Evolutionary conservation across 1,140 invertebrate genomes (phyloP).

Genomic region (Drosophila persimilis): DNA sequence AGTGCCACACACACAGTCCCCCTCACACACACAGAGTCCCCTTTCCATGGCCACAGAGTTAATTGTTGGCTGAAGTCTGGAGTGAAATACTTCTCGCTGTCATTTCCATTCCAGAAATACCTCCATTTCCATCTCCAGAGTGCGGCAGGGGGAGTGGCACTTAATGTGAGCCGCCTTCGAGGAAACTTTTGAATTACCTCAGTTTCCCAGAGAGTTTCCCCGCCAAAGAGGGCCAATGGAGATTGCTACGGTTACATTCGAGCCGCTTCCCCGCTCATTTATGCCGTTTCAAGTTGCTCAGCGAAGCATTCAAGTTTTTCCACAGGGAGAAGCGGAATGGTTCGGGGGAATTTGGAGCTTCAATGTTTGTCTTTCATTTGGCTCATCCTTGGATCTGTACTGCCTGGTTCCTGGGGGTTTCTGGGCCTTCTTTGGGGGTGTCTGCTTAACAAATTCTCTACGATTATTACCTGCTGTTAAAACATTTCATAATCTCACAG

Average conservation of each 20-base stretch:
- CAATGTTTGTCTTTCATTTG: constrained; percentile 76
- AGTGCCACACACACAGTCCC: not conserved
- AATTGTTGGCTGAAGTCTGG: constrained; percentile 67
- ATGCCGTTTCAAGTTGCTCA: constrained; percentile 79
- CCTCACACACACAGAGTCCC: not conserved
- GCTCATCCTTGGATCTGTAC: constrained; percentile 9
- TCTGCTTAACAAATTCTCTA: constrained; percentile 67
- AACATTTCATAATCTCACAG: constrained; percentile 78
- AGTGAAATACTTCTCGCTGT: constrained; percentile 68
- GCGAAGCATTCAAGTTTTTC: constrained; percentile 56
- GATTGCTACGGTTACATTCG: constrained; percentile 67
- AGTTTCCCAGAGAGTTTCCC: constrained; percentile 46
- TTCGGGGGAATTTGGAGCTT: too few species aligned
- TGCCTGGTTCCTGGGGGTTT: not conserved
- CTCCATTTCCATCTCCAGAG: constrained; percentile 11
- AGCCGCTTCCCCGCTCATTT: constrained; percentile 50
- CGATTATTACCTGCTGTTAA: constrained; percentile 81
- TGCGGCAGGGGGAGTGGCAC: constrained; percentile 26
- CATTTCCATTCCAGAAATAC: constrained; percentile 57
- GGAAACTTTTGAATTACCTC: constrained; percentile 79
- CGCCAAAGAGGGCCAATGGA: constrained; percentile 23
- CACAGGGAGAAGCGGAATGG: constrained; percentile 9
- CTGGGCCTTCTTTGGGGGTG: constrained; percentile 4
- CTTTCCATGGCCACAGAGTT: constrained; percentile 42
- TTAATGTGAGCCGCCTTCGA: constrained; percentile 69